Evolutionary conservation across 2,888 invertebrate genomes (phyloP).

Genomic region (Drosophila mettleri): DNA sequence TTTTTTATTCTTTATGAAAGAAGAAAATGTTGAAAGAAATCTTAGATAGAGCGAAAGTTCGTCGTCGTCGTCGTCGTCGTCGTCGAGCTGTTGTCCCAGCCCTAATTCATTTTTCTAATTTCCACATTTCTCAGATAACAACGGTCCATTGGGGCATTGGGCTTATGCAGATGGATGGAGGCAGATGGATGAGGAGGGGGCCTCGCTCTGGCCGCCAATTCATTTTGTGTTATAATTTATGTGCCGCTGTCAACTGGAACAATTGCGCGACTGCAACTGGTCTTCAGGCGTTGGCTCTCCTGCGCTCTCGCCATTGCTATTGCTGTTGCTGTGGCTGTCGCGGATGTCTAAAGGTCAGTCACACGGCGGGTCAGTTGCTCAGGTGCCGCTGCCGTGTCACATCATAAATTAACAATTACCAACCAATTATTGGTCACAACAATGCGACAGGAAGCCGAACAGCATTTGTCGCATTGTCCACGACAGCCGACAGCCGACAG

Average conservation of each 20-base stretch:
- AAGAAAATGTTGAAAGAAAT: conserved; percentile 58
- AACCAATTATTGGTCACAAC: conserved; percentile 65
- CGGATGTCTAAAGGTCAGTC: conserved; percentile 74
- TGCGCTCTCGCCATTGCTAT: conserved; percentile 12
- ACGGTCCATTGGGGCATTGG: conserved; percentile 47
- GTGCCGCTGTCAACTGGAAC: conserved; percentile 78
- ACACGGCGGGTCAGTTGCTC: conserved; percentile 48
- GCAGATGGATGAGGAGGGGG: conserved; percentile 1
- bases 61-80: neutral
- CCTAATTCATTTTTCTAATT: conserved; percentile 78
- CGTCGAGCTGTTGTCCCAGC: conserved; percentile 25
- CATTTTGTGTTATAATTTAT: conserved; percentile 81
- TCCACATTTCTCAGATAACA: conserved; percentile 73
- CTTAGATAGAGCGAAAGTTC: conserved; percentile 40
- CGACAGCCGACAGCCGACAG: too few species aligned
- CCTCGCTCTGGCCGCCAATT: conserved; percentile 55
- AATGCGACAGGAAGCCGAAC: conserved; percentile 49
- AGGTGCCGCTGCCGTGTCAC: conserved; percentile 33
- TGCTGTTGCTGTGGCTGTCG: too few species aligned
- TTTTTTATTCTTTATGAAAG: conserved; percentile 47
- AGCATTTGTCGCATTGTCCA: conserved; percentile 16
- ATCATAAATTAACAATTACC: conserved; percentile 76
- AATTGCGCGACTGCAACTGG: conserved; percentile 83
- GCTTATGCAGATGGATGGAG: conserved; percentile 17
- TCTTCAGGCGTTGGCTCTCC: conserved; percentile 63